Evolutionary conservation across 2,888 invertebrate genomes (phyloP).

Genomic region (Molorchus minor): DNA sequence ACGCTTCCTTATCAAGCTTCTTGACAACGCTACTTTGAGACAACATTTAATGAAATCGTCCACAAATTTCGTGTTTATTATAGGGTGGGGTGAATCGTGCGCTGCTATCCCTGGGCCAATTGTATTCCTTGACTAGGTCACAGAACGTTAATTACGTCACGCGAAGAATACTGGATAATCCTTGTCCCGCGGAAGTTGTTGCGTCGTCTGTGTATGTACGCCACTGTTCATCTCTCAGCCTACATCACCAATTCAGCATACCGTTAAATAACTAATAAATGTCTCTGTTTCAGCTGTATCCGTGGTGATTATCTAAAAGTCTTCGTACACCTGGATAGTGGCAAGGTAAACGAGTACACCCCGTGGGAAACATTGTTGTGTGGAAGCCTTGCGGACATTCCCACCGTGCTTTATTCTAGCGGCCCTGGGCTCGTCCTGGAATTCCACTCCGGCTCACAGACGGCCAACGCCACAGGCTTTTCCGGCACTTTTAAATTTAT

Average conservation of each 20-base stretch:
- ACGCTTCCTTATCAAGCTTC: too few relatives aligned
- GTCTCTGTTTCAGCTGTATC: constrained; percentile 72
- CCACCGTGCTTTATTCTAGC: constrained; percentile 79
- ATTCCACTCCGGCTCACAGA: constrained; percentile 71
- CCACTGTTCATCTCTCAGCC: too few relatives aligned
- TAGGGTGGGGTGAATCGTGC: too few relatives aligned
- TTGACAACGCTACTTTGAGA: too few relatives aligned
- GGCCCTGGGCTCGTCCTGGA: constrained; percentile 78
- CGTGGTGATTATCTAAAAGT: constrained; percentile 81
- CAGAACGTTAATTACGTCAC: neutral
- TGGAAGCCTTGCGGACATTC: constrained; percentile 73
- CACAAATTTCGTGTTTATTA: too few relatives aligned
- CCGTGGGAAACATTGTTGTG: constrained; percentile 79
- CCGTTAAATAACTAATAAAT: neutral
- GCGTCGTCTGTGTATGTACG: too few relatives aligned
- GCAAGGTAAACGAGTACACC: constrained; percentile 78
- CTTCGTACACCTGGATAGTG: constrained; percentile 78
- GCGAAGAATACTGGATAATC: too few relatives aligned
- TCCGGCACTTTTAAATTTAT: constrained; percentile 80
- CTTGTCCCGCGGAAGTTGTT: too few relatives aligned
- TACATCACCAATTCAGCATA: neutral
- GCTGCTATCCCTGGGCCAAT: too few relatives aligned
- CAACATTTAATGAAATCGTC: too few relatives aligned
- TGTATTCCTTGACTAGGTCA: neutral
- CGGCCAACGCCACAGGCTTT: constrained; percentile 74